Conservation (phyloP, 37 sponge, comb jelly and placozoan genomes). For the Aplysina aerophoba region DNA sequence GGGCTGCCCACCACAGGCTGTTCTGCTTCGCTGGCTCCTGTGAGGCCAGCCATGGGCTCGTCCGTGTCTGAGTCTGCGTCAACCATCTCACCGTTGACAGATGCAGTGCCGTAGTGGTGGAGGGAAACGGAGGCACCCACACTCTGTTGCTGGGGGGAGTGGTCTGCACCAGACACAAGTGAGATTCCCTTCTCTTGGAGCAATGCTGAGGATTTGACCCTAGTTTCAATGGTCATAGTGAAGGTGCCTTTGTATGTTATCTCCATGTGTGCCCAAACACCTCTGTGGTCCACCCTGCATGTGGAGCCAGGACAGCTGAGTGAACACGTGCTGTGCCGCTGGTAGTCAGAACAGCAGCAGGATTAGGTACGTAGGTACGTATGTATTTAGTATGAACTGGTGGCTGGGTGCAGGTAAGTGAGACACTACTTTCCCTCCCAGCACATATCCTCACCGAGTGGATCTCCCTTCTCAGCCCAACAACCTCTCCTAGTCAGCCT, state of each 20-base stretch:
- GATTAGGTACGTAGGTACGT: too few species aligned
- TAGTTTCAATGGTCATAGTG: conserved; percentile 87
- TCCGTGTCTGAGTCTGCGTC: conserved; percentile 2
- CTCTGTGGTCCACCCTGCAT: conserved; percentile 56
- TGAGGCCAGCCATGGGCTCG: neutral
- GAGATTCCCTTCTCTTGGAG: neutral
- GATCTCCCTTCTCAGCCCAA: too few species aligned
- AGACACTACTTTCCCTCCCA: too few species aligned
- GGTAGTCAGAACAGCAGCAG: too few species aligned
- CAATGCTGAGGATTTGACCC: conserved; percentile 46
- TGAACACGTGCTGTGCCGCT: too few species aligned
- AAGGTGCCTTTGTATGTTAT: conserved; percentile 76
- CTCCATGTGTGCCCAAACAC: conserved; percentile 81
- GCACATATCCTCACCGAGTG: too few species aligned
- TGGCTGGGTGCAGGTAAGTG: too few species aligned
- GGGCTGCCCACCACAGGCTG: neutral
- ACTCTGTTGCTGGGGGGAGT: neutral
- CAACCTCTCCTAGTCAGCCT: too few species aligned
- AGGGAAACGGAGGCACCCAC: neutral
- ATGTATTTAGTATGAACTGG: too few species aligned
- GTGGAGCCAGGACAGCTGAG: neutral
- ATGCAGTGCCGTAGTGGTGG: neutral
- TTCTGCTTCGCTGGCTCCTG: neutral
- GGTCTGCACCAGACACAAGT: too few species aligned
- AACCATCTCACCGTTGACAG: conserved; percentile 15